Percentiles rank a stretch among this genome's conserved stretches.
Evolutionary conservation across 2,797 vertebrate species (phyloP).

Genomic region (Anabacerthia variegaticeps): DNA sequence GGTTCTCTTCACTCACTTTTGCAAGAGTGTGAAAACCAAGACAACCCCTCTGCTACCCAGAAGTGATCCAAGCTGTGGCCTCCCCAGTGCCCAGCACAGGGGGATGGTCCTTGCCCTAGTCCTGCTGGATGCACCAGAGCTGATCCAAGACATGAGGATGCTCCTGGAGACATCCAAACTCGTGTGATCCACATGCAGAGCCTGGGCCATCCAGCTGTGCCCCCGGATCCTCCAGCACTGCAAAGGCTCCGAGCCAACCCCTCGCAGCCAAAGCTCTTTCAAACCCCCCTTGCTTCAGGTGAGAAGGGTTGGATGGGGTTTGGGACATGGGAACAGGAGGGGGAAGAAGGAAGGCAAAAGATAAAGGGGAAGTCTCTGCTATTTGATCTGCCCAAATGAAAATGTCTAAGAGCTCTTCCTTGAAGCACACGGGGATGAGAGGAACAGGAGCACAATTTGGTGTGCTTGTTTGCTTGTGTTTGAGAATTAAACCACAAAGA

Average conservation of each 20-base stretch:
- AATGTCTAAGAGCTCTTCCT: background rate
- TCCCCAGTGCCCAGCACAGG: background rate
- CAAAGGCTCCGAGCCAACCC: background rate
- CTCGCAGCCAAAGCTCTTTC: accelerated
- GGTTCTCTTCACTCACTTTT: background rate
- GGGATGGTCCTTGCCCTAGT: background rate
- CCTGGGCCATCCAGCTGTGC: background rate
- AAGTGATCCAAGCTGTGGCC: background rate
- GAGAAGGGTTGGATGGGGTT: background rate
- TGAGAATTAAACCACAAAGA: background rate
- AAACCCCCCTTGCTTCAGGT: background rate
- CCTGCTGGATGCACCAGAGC: background rate
- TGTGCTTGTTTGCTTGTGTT: background rate
- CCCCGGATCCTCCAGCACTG: background rate
- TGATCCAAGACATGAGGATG: background rate
- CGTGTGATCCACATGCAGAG: accelerated
- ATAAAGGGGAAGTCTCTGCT: background rate
- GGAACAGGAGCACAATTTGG: background rate
- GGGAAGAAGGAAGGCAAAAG: background rate
- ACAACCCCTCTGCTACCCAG: background rate
- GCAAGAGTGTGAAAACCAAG: background rate
- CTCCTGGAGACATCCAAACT: background rate
- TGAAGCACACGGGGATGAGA: background rate
- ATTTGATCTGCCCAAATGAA: constrained; percentile 10
- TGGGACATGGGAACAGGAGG: background rate